Percentiles rank a stretch among this genome's conserved stretches.
Evolutionary conservation across 2,797 vertebrate species (phyloP).

Genomic region (Euphonia xanthogaster): DNA sequence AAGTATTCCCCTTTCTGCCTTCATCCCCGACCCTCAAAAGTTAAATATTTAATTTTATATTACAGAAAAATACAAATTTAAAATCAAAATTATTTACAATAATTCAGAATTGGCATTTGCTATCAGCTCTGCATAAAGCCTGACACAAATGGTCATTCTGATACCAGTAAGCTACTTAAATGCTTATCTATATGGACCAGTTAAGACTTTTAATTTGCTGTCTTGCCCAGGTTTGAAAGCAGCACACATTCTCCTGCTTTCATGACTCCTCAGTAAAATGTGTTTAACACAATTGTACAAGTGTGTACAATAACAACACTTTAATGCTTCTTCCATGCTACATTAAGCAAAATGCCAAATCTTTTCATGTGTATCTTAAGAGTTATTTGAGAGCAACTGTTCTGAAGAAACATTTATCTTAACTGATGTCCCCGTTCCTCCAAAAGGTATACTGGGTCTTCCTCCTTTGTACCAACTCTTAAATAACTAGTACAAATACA

Average conservation of each 20-base stretch:
- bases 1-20: conserved; percentile 24
- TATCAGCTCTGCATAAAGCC: conserved; percentile 48
- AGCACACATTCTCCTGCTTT: conserved; percentile 20
- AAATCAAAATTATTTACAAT: conserved; percentile 73
- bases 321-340: conserved; percentile 48
- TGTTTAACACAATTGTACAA: no score
- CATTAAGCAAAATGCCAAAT: conserved; percentile 5
- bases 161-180: conserved; percentile 66
- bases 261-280: conserved; percentile 17
- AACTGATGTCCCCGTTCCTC: conserved; percentile 49
- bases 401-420: conserved; percentile 48
- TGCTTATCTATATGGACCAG: conserved; percentile 58
- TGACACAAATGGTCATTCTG: conserved; percentile 64
- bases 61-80: conserved; percentile 65
- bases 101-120: conserved; percentile 71
- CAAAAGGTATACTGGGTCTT: conserved; percentile 33
- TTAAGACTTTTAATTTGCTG: conserved; percentile 54
- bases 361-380: background rate
- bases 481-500: conserved; percentile 48
- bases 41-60: conserved; percentile 78
- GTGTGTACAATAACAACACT: background rate
- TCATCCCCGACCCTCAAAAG: conserved; percentile 28
- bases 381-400: background rate
- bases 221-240: conserved; percentile 10
- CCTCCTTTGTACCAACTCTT: conserved; percentile 61